phyloP scores from a whole-genome alignment of 2,797 vertebrate species.

The Mormyrops boulengeri region DNA sequence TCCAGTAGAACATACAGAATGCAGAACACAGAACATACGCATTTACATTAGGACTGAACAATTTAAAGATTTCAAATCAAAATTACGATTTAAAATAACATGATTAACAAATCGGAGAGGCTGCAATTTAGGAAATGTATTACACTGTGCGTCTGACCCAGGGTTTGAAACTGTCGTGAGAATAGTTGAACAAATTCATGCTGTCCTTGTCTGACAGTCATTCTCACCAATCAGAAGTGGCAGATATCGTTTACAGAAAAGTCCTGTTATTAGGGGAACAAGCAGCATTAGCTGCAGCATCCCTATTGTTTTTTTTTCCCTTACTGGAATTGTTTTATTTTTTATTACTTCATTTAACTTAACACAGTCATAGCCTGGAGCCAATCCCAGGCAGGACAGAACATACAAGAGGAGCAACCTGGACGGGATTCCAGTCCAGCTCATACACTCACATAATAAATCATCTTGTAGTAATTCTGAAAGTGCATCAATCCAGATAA shows the following conservation, averaged over 20 bases:
- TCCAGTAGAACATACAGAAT: background rate
- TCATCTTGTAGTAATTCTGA: background rate
- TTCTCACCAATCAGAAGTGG: background rate
- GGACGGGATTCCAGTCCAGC: background rate
- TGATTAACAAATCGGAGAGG: background rate
- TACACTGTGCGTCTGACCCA: background rate
- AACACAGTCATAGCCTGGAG: background rate
- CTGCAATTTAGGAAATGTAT: background rate
- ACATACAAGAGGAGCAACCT: background rate
- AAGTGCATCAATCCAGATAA: background rate
- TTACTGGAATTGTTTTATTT: too few relatives aligned
- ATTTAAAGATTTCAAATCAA: background rate
- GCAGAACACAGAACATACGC: too few relatives aligned
- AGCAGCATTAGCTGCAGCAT: background rate
- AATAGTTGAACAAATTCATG: background rate
- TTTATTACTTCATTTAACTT: too few relatives aligned
- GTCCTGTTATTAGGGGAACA: background rate
- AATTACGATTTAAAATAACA: background rate
- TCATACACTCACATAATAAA: background rate
- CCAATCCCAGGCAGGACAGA: background rate
- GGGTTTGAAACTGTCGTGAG: background rate
- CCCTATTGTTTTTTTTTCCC: too few relatives aligned
- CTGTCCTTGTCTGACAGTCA: background rate
- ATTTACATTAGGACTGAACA: background rate
- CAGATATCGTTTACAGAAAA: background rate